Percentiles rank a stretch among this genome's conserved stretches.
Evolutionary conservation across 2,888 invertebrate genomes (phyloP).

Genomic region (Odontocolon sp.): DNA sequence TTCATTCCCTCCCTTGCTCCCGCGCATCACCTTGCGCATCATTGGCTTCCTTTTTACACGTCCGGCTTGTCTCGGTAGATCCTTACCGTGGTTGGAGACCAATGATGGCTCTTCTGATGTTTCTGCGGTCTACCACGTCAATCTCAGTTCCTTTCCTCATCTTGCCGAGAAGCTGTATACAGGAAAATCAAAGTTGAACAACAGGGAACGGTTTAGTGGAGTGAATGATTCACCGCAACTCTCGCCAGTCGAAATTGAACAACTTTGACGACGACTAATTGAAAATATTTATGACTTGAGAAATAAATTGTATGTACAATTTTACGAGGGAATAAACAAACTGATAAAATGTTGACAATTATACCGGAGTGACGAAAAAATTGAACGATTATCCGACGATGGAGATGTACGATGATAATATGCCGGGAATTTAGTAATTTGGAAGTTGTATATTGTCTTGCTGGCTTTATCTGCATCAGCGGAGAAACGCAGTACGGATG

Average conservation of each 20-base stretch:
- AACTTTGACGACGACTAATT: slow-evolving; percentile 24
- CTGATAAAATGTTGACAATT: no score
- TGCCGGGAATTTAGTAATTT: neutral
- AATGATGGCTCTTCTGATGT: slow-evolving; percentile 24
- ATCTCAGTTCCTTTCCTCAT: slow-evolving; percentile 32
- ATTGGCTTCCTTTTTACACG: slow-evolving; percentile 35
- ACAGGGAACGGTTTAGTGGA: neutral
- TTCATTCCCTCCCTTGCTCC: no score
- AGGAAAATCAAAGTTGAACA: slow-evolving; percentile 26
- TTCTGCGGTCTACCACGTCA: slow-evolving; percentile 44
- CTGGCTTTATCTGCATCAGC: slow-evolving; percentile 19
- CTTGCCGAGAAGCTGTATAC: neutral
- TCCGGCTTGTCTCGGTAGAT: slow-evolving; percentile 21
- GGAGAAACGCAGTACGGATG: neutral
- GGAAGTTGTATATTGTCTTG: slow-evolving; percentile 17
- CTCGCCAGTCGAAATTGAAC: slow-evolving; percentile 18
- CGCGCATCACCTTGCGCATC: slow-evolving; percentile 38
- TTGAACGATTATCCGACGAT: slow-evolving; percentile 13
- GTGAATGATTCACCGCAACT: slow-evolving; percentile 25
- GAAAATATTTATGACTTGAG: neutral
- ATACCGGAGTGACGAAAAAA: no score
- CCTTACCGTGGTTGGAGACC: neutral
- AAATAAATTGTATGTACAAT: no score
- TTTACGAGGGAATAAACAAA: neutral
- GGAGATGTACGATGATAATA: slow-evolving; percentile 30